A percentile compares a stretch with the other conserved stretches of the same genome.
phyloP scores from a whole-genome alignment of 2,797 vertebrate species.

The Malurus leucopterus region DNA sequence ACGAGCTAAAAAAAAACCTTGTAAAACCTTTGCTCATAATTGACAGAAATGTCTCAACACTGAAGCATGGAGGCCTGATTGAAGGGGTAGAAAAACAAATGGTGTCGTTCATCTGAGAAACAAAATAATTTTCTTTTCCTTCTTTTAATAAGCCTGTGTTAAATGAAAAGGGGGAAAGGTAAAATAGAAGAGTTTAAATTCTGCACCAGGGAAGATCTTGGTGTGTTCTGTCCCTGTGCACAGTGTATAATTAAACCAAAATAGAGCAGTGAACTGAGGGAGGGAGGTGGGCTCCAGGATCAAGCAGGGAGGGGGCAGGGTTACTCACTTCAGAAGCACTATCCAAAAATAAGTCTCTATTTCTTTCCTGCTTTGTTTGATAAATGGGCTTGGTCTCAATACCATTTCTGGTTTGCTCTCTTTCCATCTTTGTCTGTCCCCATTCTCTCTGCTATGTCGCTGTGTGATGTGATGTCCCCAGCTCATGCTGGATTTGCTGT shows the following conservation, averaged over 20 bases:
- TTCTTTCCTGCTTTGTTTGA: slow-evolving; percentile 26
- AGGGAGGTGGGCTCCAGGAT: slow-evolving; percentile 12
- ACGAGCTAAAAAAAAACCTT: background rate
- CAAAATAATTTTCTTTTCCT: background rate
- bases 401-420: background rate
- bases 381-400: slow-evolving; percentile 25
- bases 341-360: slow-evolving; percentile 54
- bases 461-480: background rate
- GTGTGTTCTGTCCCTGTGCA: slow-evolving; percentile 28
- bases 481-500: background rate
- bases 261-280: slow-evolving; percentile 50
- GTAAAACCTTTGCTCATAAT: background rate
- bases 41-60: background rate
- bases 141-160: background rate
- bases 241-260: slow-evolving; percentile 65
- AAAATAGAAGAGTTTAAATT: slow-evolving; percentile 24
- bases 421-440: background rate
- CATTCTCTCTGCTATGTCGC: background rate
- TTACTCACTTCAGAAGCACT: slow-evolving; percentile 43
- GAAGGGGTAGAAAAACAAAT: background rate
- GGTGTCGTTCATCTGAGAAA: slow-evolving; percentile 2
- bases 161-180: background rate
- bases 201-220: slow-evolving; percentile 22
- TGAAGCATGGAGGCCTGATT: background rate
- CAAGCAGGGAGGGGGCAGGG: background rate